Evolutionary conservation across 2,888 invertebrate species (phyloP).

Genomic region (Monopis laevigella): DNA sequence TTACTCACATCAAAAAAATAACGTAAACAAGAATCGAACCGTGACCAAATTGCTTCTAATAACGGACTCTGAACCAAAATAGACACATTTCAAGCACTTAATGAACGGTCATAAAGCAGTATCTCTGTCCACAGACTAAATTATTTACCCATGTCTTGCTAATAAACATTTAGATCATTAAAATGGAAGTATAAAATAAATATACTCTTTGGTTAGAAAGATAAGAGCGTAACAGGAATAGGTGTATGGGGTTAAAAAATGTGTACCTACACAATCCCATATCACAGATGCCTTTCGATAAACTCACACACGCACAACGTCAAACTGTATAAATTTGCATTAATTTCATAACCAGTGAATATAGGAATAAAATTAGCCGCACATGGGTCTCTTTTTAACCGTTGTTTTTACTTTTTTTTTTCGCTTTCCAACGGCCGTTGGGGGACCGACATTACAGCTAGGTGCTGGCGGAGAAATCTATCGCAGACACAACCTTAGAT

Average conservation of each 20-base stretch:
- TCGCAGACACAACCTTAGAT: too few relatives aligned
- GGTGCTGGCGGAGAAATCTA: conserved; percentile 2
- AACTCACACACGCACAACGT: conserved; percentile 33
- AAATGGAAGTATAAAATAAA: neutral
- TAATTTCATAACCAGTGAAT: conserved; percentile 64
- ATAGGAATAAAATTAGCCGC: conserved; percentile 63
- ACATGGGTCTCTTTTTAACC: conserved; percentile 52
- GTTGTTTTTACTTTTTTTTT: conserved; percentile 44
- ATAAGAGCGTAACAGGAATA: neutral
- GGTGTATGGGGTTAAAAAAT: conserved; percentile 1
- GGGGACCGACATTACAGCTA: neutral
- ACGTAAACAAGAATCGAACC: conserved; percentile 4
- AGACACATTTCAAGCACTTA: conserved; percentile 1
- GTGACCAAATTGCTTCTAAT: conserved; percentile 11
- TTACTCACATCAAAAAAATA: neutral
- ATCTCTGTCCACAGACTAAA: neutral
- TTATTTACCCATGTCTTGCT: neutral
- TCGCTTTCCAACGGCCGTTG: conserved; percentile 14
- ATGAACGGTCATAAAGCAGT: conserved; percentile 6
- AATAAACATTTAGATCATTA: neutral
- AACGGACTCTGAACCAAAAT: conserved; percentile 12
- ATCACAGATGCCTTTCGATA: conserved; percentile 15
- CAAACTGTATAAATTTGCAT: conserved; percentile 45
- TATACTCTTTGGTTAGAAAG: neutral
- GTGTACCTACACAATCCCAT: conserved; percentile 5